These are phyloP conservation scores for Thaumetopoea pityocampa DNA, from an alignment of 1,140 invertebrate genomes.

Conservation along the genomic window DNA sequence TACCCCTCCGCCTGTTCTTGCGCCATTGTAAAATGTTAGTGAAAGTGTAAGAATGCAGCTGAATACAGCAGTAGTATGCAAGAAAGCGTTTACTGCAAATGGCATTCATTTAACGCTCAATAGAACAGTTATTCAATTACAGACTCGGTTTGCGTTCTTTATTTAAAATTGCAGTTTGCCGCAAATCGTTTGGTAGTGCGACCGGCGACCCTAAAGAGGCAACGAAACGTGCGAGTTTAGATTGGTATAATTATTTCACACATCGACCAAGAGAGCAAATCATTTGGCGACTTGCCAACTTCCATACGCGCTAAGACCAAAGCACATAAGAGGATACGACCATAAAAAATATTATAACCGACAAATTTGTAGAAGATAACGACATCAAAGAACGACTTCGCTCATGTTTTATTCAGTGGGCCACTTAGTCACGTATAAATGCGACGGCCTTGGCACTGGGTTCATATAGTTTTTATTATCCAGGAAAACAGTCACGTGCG, in stretches of 20 bases:
- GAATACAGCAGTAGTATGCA: too few relatives aligned
- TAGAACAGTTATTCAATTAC: too few relatives aligned
- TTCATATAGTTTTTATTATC: constrained; percentile 21
- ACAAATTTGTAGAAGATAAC: constrained; percentile 30
- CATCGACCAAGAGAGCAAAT: constrained; percentile 16
- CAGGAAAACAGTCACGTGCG: constrained; percentile 26
- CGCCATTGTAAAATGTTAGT: too few relatives aligned
- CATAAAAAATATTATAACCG: constrained; percentile 21
- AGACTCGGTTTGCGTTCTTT: too few relatives aligned
- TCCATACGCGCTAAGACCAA: constrained; percentile 35
- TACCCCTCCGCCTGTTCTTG: too few relatives aligned
- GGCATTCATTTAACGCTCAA: too few relatives aligned
- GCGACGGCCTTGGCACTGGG: constrained; percentile 24
- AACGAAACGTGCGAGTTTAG: constrained; percentile 12
- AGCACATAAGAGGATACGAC: constrained; percentile 39
- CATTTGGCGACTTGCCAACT: constrained; percentile 41
- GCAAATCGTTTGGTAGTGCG: too few relatives aligned
- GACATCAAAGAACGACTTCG: constrained; percentile 22
- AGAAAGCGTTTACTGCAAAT: too few relatives aligned
- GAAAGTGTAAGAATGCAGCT: too few relatives aligned
- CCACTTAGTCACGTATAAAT: constrained; percentile 26
- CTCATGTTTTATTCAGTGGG: constrained; percentile 45
- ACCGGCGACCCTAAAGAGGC: too few relatives aligned
- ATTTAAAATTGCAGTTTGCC: too few relatives aligned
- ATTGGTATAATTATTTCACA: constrained; percentile 8